Percentiles rank a stretch among this genome's conserved stretches.
phyloP scores from a whole-genome alignment of 2,888 invertebrate genomes.

The Eupelmus urozonus region DNA sequence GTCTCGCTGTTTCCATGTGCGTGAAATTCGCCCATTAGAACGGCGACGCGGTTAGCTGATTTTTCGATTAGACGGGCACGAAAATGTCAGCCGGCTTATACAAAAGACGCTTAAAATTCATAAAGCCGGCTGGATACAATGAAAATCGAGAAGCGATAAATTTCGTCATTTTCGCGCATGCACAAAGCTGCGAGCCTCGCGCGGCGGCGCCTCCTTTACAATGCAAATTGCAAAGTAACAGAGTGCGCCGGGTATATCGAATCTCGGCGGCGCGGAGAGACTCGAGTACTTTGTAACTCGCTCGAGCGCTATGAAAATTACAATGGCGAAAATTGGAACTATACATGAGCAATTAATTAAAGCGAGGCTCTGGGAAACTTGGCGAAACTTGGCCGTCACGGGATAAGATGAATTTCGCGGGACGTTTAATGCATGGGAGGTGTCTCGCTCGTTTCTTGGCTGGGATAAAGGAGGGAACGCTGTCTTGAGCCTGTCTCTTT shows the following conservation, averaged over 20 bases:
- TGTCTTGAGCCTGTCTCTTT: no score
- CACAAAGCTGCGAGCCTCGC: no score
- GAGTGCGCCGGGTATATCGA: background rate
- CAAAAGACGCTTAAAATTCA: no score
- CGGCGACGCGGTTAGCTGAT: no score
- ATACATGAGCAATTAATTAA: constrained; percentile 35
- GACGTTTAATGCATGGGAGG: constrained; percentile 14
- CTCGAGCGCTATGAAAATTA: constrained; percentile 36
- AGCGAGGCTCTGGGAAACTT: constrained; percentile 18
- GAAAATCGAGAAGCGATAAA: no score
- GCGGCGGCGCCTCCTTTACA: no score
- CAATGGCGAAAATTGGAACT: constrained; percentile 45
- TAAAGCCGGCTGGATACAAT: no score
- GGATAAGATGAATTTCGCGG: constrained; percentile 21
- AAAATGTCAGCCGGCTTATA: no score
- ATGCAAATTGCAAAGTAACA: background rate
- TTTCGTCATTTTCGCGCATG: no score
- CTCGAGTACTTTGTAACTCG: constrained; percentile 15
- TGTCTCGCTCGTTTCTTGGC: no score
- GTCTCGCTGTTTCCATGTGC: background rate
- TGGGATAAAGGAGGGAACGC: no score
- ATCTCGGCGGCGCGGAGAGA: background rate
- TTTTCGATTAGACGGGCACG: no score
- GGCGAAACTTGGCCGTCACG: background rate
- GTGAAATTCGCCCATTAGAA: constrained; percentile 11